Percentiles rank a stretch among this genome's conserved stretches.
Evolutionary conservation across 2,113 vertebrate species (phyloP).

Genomic region (Xenopus tropicalis): UCB_Xtro_10.0 CM004451.2:66929001-66929500

Average conservation of each 20-base stretch:
- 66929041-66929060: constrained; percentile 79
- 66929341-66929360: constrained; percentile 86
- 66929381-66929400: constrained; percentile 84
- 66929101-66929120: constrained; percentile 78
- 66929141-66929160: constrained; percentile 82
- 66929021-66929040: constrained; percentile 75
- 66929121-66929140: constrained; percentile 86
- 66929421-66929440: constrained; percentile 87
- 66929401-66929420: constrained; percentile 87
- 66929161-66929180: constrained; percentile 83
- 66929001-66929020: constrained; percentile 73
- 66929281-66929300: constrained; percentile 83
- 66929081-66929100: constrained; percentile 83
- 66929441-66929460: constrained; percentile 86
- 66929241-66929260: constrained; percentile 82
- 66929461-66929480: constrained; percentile 87
- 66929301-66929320: constrained; percentile 84
- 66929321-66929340: constrained; percentile 86
- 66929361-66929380: constrained; percentile 84
- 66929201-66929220: constrained; percentile 84
- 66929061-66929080: constrained; percentile 77
- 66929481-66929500: constrained; percentile 84
- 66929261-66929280: constrained; percentile 85
- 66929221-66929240: constrained; percentile 84
- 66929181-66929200: constrained; percentile 85